Base-by-base conservation (phyloP, 2,797 vertebrate genomes). In the Thalassophryne amazonica region DNA sequence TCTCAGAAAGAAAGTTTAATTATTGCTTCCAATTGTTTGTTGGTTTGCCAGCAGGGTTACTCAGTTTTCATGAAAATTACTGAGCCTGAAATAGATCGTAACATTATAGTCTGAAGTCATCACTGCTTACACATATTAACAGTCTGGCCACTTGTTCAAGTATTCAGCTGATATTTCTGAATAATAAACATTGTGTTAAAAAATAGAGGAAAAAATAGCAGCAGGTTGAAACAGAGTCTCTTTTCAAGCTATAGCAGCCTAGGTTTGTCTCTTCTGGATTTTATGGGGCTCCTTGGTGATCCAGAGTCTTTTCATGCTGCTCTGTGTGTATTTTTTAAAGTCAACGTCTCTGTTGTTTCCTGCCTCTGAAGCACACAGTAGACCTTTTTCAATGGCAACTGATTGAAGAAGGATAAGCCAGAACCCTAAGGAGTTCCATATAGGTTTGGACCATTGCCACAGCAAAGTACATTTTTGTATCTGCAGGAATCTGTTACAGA, bases 341-440 rank as follows among this genome's bases (percentile, higher is more conserved):
- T 15, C 24, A n/a, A 29, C 8, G 10, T 52, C 22, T 50, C 64
- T 66, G 19, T 59, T 67, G 45, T 52, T 46, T 47, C 28, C 52
- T 14, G 10, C 63, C 71, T 52, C 73, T 49, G 22, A 45, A 49
- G 42, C 51, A 12, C 42, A 56, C 39, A 49, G 69, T 19, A 14
- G 45, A 61, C 69, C n/a, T 61, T 55, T 70, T 60, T 82, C 77
- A 73, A 76, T 59, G 43, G 33, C 29, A 81, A 77, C 58, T 58
- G 63, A 48, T 54, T 77, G 76, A 82, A 81, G 76, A 67, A 73
- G 77, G 55, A 84, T 74, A 66, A 83, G 59, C 65, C 52, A 64
- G 61, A 58, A 67, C 62, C 60, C 48, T 68, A 53, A 55, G 64
- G 59, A 51, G 60, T 64, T 64, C 57, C 40, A 72, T 69, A 81